phyloP scores from a whole-genome alignment of 2,888 invertebrate species.

The Archips xylosteana region DNA sequence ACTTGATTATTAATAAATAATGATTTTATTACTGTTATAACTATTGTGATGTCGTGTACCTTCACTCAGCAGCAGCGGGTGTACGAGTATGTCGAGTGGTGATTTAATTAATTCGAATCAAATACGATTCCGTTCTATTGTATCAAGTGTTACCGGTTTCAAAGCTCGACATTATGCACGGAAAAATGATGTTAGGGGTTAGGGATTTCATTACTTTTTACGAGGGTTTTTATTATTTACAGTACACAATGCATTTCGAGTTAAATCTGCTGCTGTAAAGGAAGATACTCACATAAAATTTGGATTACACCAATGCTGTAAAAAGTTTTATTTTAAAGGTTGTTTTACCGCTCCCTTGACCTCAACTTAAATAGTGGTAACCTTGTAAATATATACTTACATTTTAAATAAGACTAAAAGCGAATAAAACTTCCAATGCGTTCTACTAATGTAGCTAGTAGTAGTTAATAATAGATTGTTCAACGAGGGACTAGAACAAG shows the following conservation, averaged over 20 bases:
- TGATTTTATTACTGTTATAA: too few relatives aligned
- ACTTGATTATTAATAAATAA: too few relatives aligned
- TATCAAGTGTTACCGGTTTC: background rate
- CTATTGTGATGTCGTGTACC: too few relatives aligned
- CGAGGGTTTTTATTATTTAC: constrained; percentile 43
- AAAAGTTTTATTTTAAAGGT: constrained; percentile 20
- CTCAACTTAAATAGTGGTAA: too few relatives aligned
- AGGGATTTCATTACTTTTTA: constrained; percentile 50
- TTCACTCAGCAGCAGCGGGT: background rate
- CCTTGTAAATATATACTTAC: too few relatives aligned
- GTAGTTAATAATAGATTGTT: too few relatives aligned
- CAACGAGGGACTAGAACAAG: too few relatives aligned
- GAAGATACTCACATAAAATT: constrained; percentile 23
- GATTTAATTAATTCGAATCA: background rate
- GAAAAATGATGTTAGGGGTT: constrained; percentile 44
- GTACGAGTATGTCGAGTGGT: background rate
- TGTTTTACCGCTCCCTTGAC: background rate
- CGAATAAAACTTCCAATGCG: too few relatives aligned
- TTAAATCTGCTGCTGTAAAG: constrained; percentile 27
- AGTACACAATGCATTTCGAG: constrained; percentile 35
- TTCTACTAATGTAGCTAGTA: too few relatives aligned
- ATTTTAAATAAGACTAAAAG: too few relatives aligned
- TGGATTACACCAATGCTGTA: constrained; percentile 16
- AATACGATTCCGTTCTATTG: background rate
- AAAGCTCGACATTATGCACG: background rate